Conservation (phyloP, 2,888 invertebrate genomes). For the Disparrhopalites patrizii region DNA sequence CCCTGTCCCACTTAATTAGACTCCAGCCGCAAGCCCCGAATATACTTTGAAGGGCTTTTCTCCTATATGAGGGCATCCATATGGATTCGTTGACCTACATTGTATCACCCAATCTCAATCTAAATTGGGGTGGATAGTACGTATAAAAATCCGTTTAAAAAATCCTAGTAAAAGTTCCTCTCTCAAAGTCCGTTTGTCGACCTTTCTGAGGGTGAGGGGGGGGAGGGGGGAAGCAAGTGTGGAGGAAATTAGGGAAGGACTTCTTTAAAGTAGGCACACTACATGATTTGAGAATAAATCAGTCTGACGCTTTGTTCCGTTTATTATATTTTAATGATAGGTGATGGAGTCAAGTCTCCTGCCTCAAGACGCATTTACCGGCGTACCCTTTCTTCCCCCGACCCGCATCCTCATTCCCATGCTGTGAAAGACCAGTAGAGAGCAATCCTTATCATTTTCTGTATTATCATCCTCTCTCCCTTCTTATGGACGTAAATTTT, state of each 20-base stretch:
- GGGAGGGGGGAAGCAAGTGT: not conserved
- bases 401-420: too few relatives aligned
- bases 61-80: too few relatives aligned
- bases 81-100: conserved; percentile 11
- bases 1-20: not conserved
- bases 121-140: not conserved
- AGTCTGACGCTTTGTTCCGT: conserved; percentile 25
- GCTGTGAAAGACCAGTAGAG: too few relatives aligned
- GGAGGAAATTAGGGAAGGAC: conserved; percentile 11
- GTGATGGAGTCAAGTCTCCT: conserved; percentile 12
- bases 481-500: too few relatives aligned
- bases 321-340: conserved; percentile 29
- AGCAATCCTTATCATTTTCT: too few relatives aligned
- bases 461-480: too few relatives aligned
- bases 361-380: too few relatives aligned
- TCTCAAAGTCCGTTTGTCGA: too few relatives aligned
- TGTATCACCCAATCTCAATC: not conserved
- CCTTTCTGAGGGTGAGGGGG: not conserved
- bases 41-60: too few relatives aligned
- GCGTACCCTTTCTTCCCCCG: too few relatives aligned
- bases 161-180: not conserved
- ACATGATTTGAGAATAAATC: conserved; percentile 27
- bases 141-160: not conserved
- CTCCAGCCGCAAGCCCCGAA: not conserved
- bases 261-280: too few relatives aligned